phyloP scores from a whole-genome alignment of 2,113 vertebrate genomes.

The Ceyx margarethae region DNA sequence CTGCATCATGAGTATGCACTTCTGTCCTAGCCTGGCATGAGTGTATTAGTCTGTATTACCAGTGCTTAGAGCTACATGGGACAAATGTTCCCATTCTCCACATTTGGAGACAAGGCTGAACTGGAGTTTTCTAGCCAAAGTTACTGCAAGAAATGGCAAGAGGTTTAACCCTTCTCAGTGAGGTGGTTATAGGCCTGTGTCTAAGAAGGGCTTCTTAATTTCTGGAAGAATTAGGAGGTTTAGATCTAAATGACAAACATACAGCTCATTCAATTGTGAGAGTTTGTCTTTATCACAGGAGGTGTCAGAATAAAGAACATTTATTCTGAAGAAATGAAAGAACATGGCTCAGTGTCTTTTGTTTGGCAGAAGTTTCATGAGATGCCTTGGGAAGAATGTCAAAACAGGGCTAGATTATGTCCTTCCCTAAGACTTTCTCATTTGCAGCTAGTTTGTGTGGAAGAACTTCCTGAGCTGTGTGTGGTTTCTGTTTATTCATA shows the following conservation, averaged over 20 bases:
- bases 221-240: neutral
- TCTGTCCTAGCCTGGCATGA: neutral
- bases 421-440: neutral
- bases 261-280: neutral
- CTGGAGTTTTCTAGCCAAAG: neutral
- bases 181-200: neutral
- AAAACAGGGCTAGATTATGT: neutral
- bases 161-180: neutral
- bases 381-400: neutral
- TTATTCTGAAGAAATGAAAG: no score
- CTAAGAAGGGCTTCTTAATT: neutral
- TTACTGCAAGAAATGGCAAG: neutral
- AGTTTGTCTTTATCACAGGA: neutral
- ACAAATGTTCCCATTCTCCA: neutral
- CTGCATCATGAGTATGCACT: neutral
- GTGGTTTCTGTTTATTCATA: neutral
- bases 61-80: neutral
- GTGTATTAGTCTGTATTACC: neutral
- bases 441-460: neutral
- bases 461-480: neutral
- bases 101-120: neutral
- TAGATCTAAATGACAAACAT: neutral
- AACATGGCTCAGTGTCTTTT: neutral
- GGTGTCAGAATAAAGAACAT: neutral
- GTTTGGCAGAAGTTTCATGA: neutral